Evolutionary conservation across 2,113 vertebrate species (phyloP).

Genomic region (Daubentonia madagascariensis): DNA sequence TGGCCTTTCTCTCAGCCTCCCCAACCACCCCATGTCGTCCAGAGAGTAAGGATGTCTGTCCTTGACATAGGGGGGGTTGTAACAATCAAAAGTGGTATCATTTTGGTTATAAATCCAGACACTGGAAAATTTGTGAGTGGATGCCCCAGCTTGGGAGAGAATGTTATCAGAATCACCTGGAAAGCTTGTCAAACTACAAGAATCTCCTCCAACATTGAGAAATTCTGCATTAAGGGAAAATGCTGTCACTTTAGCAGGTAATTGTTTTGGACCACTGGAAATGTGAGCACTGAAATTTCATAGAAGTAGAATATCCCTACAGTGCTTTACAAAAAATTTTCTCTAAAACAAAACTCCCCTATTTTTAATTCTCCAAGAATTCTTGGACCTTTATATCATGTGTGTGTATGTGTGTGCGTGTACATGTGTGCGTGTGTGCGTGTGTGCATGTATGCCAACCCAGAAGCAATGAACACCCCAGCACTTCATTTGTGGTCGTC

Average conservation of each 20-base stretch:
- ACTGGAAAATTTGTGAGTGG: not conserved
- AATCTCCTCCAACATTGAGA: not conserved
- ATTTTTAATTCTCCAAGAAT: not conserved
- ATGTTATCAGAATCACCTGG: not conserved
- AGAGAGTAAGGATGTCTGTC: not conserved
- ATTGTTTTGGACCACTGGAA: not conserved
- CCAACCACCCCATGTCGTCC: not conserved
- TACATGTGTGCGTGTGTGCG: not conserved
- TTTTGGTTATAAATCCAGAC: not conserved
- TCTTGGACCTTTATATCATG: not conserved
- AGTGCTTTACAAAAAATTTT: not conserved
- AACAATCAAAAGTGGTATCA: not conserved
- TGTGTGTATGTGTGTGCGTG: not conserved
- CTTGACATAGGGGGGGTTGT: not conserved
- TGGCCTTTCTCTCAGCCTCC: not conserved
- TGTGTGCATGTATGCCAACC: not conserved
- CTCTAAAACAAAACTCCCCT: not conserved
- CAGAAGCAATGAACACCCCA: not conserved
- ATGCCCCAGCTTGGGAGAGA: not conserved
- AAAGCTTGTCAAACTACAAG: not conserved
- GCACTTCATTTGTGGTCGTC: not conserved
- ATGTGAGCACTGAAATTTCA: not conserved
- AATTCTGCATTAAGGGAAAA: not conserved
- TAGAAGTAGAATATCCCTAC: not conserved
- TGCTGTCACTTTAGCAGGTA: not conserved